These are phyloP conservation scores for Sciurus vulgaris DNA, from an alignment of 2,797 vertebrate genomes.

Conservation along the genomic window DNA sequence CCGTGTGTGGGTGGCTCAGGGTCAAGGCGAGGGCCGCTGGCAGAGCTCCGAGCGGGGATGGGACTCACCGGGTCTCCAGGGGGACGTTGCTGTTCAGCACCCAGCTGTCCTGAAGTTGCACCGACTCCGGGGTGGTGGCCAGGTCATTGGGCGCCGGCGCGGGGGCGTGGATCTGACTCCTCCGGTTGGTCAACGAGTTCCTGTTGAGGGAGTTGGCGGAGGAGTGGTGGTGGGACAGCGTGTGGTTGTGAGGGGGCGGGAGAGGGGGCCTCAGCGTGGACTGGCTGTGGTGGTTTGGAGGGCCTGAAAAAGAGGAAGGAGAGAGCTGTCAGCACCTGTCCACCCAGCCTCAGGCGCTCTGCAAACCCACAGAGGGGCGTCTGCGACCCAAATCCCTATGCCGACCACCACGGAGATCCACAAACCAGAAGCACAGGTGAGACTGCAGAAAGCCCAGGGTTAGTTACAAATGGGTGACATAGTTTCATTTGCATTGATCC, in stretches of 20 bases:
- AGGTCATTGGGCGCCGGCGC: constrained; percentile 94
- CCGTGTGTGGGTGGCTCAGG: accelerated
- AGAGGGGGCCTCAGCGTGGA: constrained; percentile 96
- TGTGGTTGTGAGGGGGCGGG: constrained; percentile 98
- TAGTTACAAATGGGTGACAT: background rate
- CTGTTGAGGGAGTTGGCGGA: constrained; percentile 99
- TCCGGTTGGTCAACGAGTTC: constrained; percentile 95
- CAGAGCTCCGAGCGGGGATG: accelerated
- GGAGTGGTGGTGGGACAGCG: constrained; percentile 95
- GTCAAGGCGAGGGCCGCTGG: background rate
- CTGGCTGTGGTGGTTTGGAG: constrained; percentile 97
- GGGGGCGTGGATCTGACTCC: constrained; percentile 96
- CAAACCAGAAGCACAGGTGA: background rate
- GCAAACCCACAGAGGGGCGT: background rate
- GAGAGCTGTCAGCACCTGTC: background rate
- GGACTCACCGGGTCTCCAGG: constrained; percentile 92
- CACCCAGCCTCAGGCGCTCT: background rate
- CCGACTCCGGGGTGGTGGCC: constrained; percentile 97
- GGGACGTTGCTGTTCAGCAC: constrained; percentile 94
- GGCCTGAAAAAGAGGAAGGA: constrained; percentile 89
- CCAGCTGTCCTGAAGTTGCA: constrained; percentile 95
- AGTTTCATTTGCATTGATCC: constrained; percentile 61
- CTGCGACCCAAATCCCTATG: background rate
- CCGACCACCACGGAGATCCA: background rate
- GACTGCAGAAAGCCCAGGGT: background rate